Evolutionary conservation across 92 coral and sea anemone species (phyloP), one percentile per base, ranked within the genome.

Genomic region (Bergia puertoricense): DNA sequence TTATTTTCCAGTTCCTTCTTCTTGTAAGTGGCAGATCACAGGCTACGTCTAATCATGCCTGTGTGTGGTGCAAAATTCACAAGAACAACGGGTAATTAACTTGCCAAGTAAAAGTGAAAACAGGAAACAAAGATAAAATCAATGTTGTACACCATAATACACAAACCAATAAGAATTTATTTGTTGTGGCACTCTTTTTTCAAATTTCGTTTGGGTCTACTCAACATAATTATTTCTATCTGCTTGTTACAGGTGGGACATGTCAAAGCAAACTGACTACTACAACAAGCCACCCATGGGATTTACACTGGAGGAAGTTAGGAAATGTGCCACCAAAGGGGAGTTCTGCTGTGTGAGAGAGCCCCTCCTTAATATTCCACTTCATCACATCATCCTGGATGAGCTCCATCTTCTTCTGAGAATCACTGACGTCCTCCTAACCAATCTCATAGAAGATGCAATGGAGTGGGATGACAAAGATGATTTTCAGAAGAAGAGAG

Each of bases 381-480:
- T 92, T 1, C 77, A 92, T 68, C 92, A 86, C 73, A 76, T 84
- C 5, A 77, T 89, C 91, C 51, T 93, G 80, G 76, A 88, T 88
- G 42, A 93, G 62, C 69, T 88, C 86, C 88, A 90, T 79, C 86
- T 92, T 16, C 88, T 92, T 14, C 79, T 92, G 44, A 67, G 88
- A 23, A 65, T 92, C 46, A 88, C 95, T 0, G 95, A 90, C 79
- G 86, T 92, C 40, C 80, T 90, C 59, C 81, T 90, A 3, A 16
- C 76, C 73, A 92, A 92, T 71, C 22, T 90, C 16, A 80, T 90
- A 16, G 93, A 92, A 71, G 91, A 90, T 75, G 93, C 89, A 15
- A 90, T 90, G 95, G 94, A 89, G 90, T 89, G 76, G 89, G 91
- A 92, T 90, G 94, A 92, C 80, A 87, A 76, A 46, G 88, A 86